Conservation (phyloP, 2,797 vertebrate genomes). For the Prionace glauca region DNA sequence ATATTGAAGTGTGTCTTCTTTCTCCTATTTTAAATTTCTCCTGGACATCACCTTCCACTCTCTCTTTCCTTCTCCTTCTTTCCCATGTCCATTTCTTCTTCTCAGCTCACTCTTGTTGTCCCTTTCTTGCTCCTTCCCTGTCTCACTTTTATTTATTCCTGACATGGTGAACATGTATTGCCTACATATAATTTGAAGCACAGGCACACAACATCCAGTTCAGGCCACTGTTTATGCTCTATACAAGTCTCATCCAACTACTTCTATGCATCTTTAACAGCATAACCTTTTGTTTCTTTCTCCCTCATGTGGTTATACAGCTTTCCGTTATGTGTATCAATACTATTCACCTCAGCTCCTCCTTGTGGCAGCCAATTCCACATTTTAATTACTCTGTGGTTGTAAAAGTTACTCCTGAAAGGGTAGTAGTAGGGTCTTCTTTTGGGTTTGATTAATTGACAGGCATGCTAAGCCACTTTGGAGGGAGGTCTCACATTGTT, state of each 20-base stretch:
- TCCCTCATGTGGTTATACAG: background rate
- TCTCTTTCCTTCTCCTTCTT: background rate
- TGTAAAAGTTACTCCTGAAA: background rate
- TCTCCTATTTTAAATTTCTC: background rate
- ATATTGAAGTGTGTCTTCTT: background rate
- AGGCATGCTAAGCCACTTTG: background rate
- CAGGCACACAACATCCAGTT: background rate
- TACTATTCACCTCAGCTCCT: background rate
- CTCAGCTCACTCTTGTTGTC: too few species aligned
- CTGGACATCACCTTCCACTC: background rate
- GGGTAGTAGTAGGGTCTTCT: background rate
- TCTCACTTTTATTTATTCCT: background rate
- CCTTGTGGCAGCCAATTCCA: background rate
- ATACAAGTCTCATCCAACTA: background rate
- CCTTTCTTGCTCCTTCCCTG: too few species aligned
- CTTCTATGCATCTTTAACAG: background rate
- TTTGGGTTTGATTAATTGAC: background rate
- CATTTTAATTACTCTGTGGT: background rate
- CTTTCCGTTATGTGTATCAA: background rate
- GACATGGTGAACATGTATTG: background rate
- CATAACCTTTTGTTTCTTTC: background rate
- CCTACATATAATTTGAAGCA: background rate
- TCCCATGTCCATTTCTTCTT: background rate
- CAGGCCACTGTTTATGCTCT: background rate
- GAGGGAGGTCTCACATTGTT: background rate